Evolutionary conservation across 2,888 invertebrate species (phyloP).

Genomic region (Bhutanitis thaidina): DNA sequence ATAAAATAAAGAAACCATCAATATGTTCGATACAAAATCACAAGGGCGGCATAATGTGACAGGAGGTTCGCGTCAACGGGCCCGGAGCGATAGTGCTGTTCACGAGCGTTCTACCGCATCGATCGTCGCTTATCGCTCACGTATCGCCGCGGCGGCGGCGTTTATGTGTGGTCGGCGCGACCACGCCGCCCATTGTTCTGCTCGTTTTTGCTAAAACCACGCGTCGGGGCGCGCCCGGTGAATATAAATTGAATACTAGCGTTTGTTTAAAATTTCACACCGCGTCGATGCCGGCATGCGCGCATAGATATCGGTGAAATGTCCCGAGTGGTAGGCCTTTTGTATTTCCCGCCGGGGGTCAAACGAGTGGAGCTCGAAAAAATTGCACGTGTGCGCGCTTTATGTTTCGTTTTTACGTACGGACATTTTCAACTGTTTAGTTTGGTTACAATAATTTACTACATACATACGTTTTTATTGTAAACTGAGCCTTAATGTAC

Average conservation of each 20-base stretch:
- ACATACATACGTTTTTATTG: no score
- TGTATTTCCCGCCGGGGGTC: conserved; percentile 22
- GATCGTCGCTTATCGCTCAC: conserved; percentile 56
- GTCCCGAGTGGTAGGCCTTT: conserved; percentile 23
- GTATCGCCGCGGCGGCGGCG: conserved; percentile 27
- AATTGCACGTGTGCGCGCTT: not conserved
- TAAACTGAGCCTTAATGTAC: no score
- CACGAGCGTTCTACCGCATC: conserved; percentile 34
- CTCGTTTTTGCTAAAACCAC: conserved; percentile 47
- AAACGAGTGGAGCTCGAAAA: conserved; percentile 16
- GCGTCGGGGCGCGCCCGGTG: conserved; percentile 41
- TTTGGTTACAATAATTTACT: no score
- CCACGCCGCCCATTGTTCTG: conserved; percentile 35
- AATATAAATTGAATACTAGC: conserved; percentile 55
- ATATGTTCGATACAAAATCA: conserved; percentile 53
- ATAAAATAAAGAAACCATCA: conserved; percentile 37
- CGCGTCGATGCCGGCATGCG: conserved; percentile 35
- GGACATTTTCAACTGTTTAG: not conserved
- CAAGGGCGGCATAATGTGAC: conserved; percentile 46
- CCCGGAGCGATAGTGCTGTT: conserved; percentile 12
- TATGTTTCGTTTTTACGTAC: not conserved
- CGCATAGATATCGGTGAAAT: conserved; percentile 34
- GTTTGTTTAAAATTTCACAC: conserved; percentile 56
- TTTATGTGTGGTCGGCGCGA: conserved; percentile 31
- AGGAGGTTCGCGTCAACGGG: conserved; percentile 36